Conservation (phyloP, 2,797 vertebrate species). For the Crotalus adamanteus region DNA sequence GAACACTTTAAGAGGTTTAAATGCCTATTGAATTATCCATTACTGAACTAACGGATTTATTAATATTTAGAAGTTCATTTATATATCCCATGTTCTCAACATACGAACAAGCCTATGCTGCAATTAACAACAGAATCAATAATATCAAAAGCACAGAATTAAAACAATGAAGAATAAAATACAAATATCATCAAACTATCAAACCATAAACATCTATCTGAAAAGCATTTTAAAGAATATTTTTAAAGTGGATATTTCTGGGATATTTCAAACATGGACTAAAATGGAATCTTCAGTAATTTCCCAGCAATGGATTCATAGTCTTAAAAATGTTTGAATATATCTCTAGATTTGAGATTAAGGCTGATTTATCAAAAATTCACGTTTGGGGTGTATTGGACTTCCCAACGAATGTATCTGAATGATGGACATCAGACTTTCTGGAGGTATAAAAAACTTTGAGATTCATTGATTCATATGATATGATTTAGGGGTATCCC, state of each 20-base stretch:
- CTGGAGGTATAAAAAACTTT: not conserved
- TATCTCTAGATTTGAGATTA: not conserved
- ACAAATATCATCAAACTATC: not conserved
- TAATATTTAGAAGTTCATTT: not conserved
- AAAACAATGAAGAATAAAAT: not conserved
- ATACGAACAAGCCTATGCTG: not conserved
- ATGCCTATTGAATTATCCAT: not conserved
- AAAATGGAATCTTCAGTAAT: not conserved
- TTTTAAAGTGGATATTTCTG: not conserved
- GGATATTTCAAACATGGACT: not conserved
- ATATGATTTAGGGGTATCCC: not conserved
- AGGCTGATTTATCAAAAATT: not conserved
- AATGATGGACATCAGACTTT: not conserved
- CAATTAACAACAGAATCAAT: not conserved
- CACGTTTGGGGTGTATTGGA: not conserved
- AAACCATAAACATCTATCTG: not conserved
- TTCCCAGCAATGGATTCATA: not conserved
- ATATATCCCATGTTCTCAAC: not conserved
- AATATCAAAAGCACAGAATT: not conserved
- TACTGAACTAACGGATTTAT: not conserved
- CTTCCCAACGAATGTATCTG: not conserved
- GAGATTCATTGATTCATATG: not conserved
- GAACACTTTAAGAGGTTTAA: not conserved
- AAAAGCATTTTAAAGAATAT: not conserved
- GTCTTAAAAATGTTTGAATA: not conserved